Base-by-base conservation (phyloP, 53 echinoderm and acorn worm genomes). In the Patiria pectinifera region DNA sequence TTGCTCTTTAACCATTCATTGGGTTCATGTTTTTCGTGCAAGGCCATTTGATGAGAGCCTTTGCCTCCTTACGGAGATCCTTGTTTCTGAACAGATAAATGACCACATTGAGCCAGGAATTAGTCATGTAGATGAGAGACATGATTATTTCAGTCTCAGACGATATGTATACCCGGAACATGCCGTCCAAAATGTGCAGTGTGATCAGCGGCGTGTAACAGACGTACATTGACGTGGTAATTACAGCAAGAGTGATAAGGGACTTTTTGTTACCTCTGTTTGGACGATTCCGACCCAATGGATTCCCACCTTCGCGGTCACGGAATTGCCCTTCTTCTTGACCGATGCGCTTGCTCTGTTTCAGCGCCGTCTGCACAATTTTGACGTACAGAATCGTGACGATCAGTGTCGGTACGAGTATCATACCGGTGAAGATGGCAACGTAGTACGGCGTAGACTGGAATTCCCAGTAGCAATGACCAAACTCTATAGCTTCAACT, bases 11-110 rank as follows among this genome's bases (percentile, higher is more conserved):
- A 35, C 35, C 35, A 35, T 35, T 35, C 35, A 35, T 35, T 35
- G 35, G 35, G 35, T 35, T 35, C 35, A 35, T 35, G 35, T 35
- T 35, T 78, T 45, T 78, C 78, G 0, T 78, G 78, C 78, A 78
- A 45, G 78, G 43, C 47, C 72, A 71, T 86, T 72, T 86, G 0
- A 86, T 47, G 71, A 86, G 47, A n/a, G 44, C 70, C 48, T 45
- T 69, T 45, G 86, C 72, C 45, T 86, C 86, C 45, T 86, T 69
- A 46, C 47, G 72, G 11, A 86, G 71, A 47, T 72, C 86, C 72
- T 86, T 86, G 86, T 86, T 71, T 86, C 86, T 86, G 3, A 86
- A 49, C 25, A 72, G 47, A 48, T 86, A 86, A 71, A 86, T 86
- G 7, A 86, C 19, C 48, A 86, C 86, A 72, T 86, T 86, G 19